Percentiles rank a stretch among this genome's conserved stretches.
phyloP scores from a whole-genome alignment of 2,797 vertebrate genomes.

The Vultur gryphus region DNA sequence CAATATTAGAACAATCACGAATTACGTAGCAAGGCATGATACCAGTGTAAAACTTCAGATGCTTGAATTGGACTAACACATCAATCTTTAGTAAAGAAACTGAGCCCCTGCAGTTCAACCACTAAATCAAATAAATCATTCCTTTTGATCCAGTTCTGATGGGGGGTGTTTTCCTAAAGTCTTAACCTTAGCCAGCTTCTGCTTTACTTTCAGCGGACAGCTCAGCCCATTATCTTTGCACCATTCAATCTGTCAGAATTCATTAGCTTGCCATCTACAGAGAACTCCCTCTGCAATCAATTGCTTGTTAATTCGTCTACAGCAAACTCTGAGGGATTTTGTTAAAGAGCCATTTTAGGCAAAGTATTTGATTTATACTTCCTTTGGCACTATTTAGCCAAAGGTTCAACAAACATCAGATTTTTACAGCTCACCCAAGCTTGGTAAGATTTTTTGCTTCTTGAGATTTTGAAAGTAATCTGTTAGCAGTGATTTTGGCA shows the following conservation, averaged over 20 bases:
- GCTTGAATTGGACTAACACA: background rate
- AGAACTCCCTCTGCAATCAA: conserved; percentile 57
- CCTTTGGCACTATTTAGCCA: conserved; percentile 56
- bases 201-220: conserved; percentile 65
- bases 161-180: conserved; percentile 9
- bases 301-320: conserved; percentile 61
- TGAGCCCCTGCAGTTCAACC: background rate
- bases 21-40: background rate
- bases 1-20: background rate
- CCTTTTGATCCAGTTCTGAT: background rate
- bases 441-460: conserved; percentile 11
- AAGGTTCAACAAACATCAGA: conserved; percentile 19
- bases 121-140: background rate
- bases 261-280: conserved; percentile 56
- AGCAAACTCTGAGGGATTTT: conserved; percentile 53
- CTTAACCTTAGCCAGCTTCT: conserved; percentile 55
- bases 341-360: conserved; percentile 56
- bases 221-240: conserved; percentile 69
- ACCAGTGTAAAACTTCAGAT: background rate
- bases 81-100: background rate
- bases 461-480: background rate
- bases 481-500: background rate
- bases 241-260: conserved; percentile 69
- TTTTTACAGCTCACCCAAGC: conserved; percentile 40
- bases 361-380: conserved; percentile 62